Evolutionary conservation across 2,113 vertebrate genomes (phyloP).

Genomic region (Thalassarche chlororhynchos): DNA sequence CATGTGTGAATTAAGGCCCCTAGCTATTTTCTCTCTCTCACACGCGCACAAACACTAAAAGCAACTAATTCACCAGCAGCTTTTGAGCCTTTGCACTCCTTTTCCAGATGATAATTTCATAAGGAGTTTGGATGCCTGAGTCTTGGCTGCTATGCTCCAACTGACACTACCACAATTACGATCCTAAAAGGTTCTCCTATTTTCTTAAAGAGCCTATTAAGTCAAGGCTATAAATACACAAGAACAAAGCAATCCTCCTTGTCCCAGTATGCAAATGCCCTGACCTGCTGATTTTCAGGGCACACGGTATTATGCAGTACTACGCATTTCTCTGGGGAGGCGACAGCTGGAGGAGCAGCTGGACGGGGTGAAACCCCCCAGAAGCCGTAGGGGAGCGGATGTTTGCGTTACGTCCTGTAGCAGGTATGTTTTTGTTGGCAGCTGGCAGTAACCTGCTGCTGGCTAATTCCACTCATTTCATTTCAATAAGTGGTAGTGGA

Average conservation of each 20-base stretch:
- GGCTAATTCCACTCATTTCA: not conserved
- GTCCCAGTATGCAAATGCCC: not conserved
- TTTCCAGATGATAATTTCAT: constrained; percentile 8
- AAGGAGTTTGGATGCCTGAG: not conserved
- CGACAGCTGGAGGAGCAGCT: not conserved
- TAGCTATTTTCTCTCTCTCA: constrained; percentile 31
- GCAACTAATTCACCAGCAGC: not conserved
- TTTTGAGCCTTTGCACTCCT: not conserved
- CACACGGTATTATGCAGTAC: not conserved
- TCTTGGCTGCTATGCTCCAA: not conserved
- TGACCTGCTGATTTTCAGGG: not conserved
- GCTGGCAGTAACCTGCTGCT: not conserved
- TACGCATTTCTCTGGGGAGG: fast-evolving
- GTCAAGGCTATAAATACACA: not conserved
- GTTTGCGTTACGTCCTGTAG: not conserved
- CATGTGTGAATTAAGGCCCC: constrained; percentile 32
- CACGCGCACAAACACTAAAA: not conserved
- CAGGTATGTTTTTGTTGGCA: not conserved
- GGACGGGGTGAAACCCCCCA: not conserved
- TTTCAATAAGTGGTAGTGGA: not conserved
- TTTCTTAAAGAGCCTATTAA: not conserved
- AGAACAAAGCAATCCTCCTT: not conserved
- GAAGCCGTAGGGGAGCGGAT: not conserved
- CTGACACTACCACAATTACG: not conserved
- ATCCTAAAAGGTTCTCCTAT: not conserved